Evolutionary conservation across 2,797 vertebrate genomes (phyloP), one percentile per base, ranked within the genome.

Genomic region (Dendrocincla tyrannina): DNA sequence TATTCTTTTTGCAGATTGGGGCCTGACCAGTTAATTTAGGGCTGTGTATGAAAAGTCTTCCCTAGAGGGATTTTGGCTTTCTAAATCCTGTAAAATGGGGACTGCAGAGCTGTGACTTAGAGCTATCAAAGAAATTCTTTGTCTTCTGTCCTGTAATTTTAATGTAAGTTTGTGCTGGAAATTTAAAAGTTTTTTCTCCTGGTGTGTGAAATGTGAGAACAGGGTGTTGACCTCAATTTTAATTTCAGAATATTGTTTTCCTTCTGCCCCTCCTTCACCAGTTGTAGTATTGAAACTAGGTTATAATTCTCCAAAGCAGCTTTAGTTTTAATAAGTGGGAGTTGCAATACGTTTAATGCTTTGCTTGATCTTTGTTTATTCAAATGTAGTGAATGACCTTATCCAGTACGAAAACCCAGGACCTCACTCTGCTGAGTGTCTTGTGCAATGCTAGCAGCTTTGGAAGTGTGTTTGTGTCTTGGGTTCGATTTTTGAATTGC

Each of bases 311-410:
- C 49, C 47, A 81, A 92, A 95, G 89, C 85, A 86, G 91, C 88
- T 95, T 94, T 90, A 47, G 62, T 91, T 94, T 76, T 88, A 92
- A 55, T 73, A 88, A 52, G 73, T 88, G 76, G 85, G 79, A 93
- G 79, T 35, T 93, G 85, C 85, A 92, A 30, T 82, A n/a, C 0
- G 0, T 91, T 83, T 89, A 80, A 86, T 84, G 89, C 81, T 92
- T 89, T 72, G 50, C 84, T 92, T 47, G 68, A 74, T 77, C 86
- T 85, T 88, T 92, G 91, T 96, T 97, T 97, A 95, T 94, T 93
- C 94, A 89, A 96, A 81, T 81, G 49, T 92, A 66, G 75, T 81
- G 95, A 89, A 92, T 93, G 91, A 96, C 77, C 91, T 95, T 86
- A 77, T 28, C 0, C 6, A 93, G 94, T 67, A 53, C 92, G 89